Percentiles rank a stretch among this genome's conserved stretches.
Evolutionary conservation across 2,888 invertebrate genomes (phyloP).

Genomic region (Orgyia antiqua): DNA sequence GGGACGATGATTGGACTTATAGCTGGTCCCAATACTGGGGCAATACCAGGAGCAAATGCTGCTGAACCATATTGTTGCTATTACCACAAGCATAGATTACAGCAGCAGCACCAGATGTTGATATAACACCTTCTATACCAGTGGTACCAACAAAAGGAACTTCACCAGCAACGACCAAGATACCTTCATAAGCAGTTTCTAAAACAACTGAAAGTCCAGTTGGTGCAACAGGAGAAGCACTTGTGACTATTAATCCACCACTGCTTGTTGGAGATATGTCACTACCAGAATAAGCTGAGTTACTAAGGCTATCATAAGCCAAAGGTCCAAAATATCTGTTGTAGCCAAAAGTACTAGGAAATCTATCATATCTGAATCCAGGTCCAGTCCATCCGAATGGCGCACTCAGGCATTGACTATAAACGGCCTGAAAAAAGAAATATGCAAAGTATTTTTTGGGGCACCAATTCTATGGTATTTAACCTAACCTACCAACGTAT

Average conservation of each 20-base stretch:
- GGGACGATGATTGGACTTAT: no score
- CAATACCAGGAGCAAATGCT: conserved; percentile 3
- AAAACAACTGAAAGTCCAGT: conserved; percentile 32
- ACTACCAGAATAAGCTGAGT: conserved; percentile 11
- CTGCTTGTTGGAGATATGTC: conserved; percentile 26
- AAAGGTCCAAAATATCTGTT: neutral
- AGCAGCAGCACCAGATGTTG: no score
- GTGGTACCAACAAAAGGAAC: conserved; percentile 39
- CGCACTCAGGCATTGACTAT: neutral
- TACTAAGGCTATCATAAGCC: neutral
- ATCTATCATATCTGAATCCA: no score
- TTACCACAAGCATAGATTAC: no score
- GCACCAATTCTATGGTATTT: neutral
- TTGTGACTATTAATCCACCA: conserved; percentile 19
- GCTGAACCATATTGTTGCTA: conserved; percentile 1
- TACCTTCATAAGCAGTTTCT: conserved; percentile 37
- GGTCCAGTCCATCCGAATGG: neutral
- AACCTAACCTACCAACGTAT: neutral
- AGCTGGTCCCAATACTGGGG: neutral
- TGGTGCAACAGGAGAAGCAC: conserved; percentile 25
- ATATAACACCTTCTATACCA: conserved; percentile 37
- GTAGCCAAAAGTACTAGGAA: conserved; percentile 3
- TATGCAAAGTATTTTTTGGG: neutral
- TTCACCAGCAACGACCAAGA: conserved; percentile 31
- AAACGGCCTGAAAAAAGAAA: neutral